These are phyloP conservation scores for Dufourea novaeangliae DNA, from an alignment of 1,140 invertebrate species.

Conservation along the genomic window DNA sequence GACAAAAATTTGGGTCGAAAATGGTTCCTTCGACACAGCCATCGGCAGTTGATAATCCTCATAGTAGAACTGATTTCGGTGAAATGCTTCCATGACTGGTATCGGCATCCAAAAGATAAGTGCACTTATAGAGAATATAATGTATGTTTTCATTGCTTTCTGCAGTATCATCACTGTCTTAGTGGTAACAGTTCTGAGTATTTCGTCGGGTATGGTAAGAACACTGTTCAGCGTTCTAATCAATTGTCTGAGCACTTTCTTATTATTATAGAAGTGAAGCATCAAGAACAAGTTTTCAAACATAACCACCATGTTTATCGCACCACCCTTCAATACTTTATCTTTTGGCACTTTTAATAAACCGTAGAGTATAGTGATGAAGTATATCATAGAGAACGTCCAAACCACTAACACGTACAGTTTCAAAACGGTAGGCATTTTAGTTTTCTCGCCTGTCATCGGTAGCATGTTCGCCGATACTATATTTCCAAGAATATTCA, in stretches of 20 bases:
- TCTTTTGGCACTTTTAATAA: conserved; percentile 18
- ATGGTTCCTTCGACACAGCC: conserved; percentile 47
- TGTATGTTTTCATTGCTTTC: conserved; percentile 39
- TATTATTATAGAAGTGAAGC: conserved; percentile 24
- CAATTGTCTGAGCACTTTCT: conserved; percentile 20
- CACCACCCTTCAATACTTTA: conserved; percentile 39
- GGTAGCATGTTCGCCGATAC: conserved; percentile 59
- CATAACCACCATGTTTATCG: conserved; percentile 22
- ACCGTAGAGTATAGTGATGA: background rate
- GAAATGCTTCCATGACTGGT: background rate
- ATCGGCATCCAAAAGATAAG: conserved; percentile 28
- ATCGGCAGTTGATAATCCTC: conserved; percentile 48
- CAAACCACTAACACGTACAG: conserved; percentile 8
- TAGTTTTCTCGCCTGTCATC: background rate
- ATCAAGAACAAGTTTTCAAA: conserved; percentile 29
- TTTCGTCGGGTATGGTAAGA: background rate
- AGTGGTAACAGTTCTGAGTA: background rate
- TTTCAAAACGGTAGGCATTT: background rate
- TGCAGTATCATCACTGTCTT: conserved; percentile 11
- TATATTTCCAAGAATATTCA: conserved; percentile 47
- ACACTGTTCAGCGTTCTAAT: conserved; percentile 31
- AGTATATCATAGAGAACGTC: conserved; percentile 23
- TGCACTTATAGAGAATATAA: background rate
- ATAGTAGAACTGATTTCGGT: conserved; percentile 41
- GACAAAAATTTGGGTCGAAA: conserved; percentile 23